phyloP scores from a whole-genome alignment of 2,888 invertebrate genomes.

The Epicampocera succincta region DNA sequence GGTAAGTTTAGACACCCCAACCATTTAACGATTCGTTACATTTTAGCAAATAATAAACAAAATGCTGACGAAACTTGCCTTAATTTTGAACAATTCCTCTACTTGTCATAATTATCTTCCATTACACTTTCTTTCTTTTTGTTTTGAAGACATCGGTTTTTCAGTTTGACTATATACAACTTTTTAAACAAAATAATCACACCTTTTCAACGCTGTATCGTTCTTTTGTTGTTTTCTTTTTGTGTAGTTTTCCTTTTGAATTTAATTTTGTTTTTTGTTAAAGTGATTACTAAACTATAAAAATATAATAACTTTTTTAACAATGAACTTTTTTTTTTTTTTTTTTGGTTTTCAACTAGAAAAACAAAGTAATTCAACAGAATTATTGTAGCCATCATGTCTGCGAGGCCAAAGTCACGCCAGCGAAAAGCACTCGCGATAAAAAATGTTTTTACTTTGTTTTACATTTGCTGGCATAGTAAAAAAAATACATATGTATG shows the following conservation, averaged over 20 bases:
- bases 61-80: too few species aligned
- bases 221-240: conserved; percentile 17
- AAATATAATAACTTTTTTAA: conserved; percentile 25
- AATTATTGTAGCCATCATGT: conserved; percentile 74
- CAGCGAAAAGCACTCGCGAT: conserved; percentile 42
- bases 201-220: conserved; percentile 2
- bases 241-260: neutral
- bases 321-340: conserved; percentile 1
- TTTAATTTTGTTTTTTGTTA: conserved; percentile 14
- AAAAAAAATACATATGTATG: neutral
- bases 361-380: conserved; percentile 43
- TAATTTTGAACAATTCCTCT: too few species aligned
- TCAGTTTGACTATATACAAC: neutral
- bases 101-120: too few species aligned
- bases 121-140: too few species aligned
- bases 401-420: conserved; percentile 71
- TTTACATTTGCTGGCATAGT: conserved; percentile 18
- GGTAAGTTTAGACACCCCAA: too few species aligned
- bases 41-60: too few species aligned
- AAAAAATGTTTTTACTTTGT: neutral
- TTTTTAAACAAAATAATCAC: conserved; percentile 22
- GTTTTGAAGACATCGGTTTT: too few species aligned
- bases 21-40: too few species aligned
- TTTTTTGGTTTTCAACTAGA: conserved; percentile 20
- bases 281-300: conserved; percentile 52